Conservation (phyloP, 2,113 vertebrate genomes). For the Cyprinodon brontotheroides region DNA sequence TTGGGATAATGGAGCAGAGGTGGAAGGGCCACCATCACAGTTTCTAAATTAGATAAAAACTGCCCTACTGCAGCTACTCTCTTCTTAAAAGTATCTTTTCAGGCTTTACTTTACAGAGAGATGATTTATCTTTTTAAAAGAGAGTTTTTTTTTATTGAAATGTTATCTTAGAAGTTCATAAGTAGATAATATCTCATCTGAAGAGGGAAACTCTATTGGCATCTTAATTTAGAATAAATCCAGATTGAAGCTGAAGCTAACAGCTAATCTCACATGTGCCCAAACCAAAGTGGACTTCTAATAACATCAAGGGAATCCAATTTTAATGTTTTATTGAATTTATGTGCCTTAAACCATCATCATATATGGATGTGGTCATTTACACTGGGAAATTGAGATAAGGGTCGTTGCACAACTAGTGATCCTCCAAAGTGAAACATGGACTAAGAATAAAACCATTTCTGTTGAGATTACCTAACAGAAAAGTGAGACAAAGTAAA, state of each 20-base stretch:
- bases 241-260: background rate
- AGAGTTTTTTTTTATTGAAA: background rate
- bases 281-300: no score
- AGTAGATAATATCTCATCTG: background rate
- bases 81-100: slow-evolving; percentile 22
- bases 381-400: background rate
- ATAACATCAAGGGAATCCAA: background rate
- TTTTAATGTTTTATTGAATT: background rate
- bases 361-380: background rate
- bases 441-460: background rate
- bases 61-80: slow-evolving; percentile 2
- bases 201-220: background rate
- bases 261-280: background rate
- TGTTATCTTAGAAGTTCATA: background rate
- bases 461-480: background rate
- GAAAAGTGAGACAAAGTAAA: background rate
- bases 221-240: background rate
- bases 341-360: background rate
- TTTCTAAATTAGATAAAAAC: slow-evolving; percentile 13
- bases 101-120: background rate
- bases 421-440: background rate
- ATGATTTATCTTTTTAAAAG: slow-evolving; percentile 10
- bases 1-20: slow-evolving; percentile 65
- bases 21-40: slow-evolving; percentile 12
- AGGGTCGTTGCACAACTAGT: background rate